Percentiles rank a stretch among this genome's conserved stretches.
phyloP scores from a whole-genome alignment of 2,888 invertebrate genomes.

The Dioctria rufipes region DNA sequence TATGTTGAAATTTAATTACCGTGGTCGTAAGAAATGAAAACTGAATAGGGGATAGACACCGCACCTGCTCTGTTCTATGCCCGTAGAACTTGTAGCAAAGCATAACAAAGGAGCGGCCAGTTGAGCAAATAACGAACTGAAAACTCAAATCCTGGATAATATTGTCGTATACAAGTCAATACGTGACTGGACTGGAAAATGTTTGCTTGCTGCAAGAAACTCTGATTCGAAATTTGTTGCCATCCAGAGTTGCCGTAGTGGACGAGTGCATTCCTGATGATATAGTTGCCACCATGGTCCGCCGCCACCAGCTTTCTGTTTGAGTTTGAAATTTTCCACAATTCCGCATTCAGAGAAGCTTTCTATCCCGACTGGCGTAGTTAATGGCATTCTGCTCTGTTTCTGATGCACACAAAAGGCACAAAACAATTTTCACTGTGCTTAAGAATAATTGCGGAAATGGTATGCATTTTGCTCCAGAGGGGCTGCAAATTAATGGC shows the following conservation, averaged over 20 bases:
- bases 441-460: constrained; percentile 51
- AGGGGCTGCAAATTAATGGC: constrained; percentile 42
- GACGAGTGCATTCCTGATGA: constrained; percentile 22
- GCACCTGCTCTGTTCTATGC: background rate
- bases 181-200: constrained; percentile 47
- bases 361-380: background rate
- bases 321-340: constrained; percentile 44
- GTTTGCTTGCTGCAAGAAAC: constrained; percentile 30
- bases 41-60: background rate
- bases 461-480: constrained; percentile 22
- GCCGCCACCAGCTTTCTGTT: constrained; percentile 1
- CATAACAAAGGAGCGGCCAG: constrained; percentile 43
- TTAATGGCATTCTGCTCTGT: background rate
- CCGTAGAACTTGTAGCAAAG: background rate
- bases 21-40: constrained; percentile 22
- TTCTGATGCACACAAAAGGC: constrained; percentile 5
- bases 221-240: constrained; percentile 33
- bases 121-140: constrained; percentile 54
- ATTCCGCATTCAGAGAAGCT: constrained; percentile 6
- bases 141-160: constrained; percentile 54
- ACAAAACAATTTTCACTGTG: constrained; percentile 44
- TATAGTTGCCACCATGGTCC: background rate
- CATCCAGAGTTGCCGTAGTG: background rate
- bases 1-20: constrained; percentile 51
- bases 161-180: constrained; percentile 56